Base-by-base conservation (phyloP, 2,113 vertebrate species). In the Ovis canadensis region DNA sequence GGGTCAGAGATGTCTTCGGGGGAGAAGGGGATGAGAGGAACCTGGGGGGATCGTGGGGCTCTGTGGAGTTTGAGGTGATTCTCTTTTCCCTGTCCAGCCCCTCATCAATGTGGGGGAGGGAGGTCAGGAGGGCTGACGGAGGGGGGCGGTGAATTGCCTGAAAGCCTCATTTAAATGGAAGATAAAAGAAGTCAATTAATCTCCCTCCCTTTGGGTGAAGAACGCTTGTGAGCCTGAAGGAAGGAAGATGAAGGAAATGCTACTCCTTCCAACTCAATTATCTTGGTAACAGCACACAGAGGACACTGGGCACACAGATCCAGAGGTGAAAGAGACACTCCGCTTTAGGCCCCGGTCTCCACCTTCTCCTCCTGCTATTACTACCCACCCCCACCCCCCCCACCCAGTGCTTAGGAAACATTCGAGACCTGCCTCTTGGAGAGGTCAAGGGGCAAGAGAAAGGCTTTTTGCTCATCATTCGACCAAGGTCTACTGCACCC, bases 121-220 rank as follows among this genome's bases (percentile, higher is more conserved):
- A 60, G 91, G 55, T 45, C 16, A 52, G 83, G 45, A 67, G 48
- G 77, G 52, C 10, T 40, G 92, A 71, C 23, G 33, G 31, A 33
- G 7, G n/a, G 55, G 57, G 7, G 13, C 0, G 8, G 77, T 36
- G 82, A 84, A 64, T 64, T 89, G 16, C 82, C 31, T 21, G 82
- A 91, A 98, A 96, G 96, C 84, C 88, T 98, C 95, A 90, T 97
- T 96, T 93, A 91, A 96, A 97, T 93, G 93, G 93, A 88, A 98
- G 96, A 97, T 96, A 92, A 97, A 97, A 98, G 96, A 96, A 96
- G 93, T 89, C 96, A 97, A 94, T 98, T 95, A 94, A 95, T 94
- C 83, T 94, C 91, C 86, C 64, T 97, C 94, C 96, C 96, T 96
- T 90, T 92, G 94, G 97, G 97, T 91, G 82, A 94, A 93, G 93